Percentiles rank a stretch among this genome's conserved stretches.
These are phyloP conservation scores for Drosophila demipolita DNA, from an alignment of 2,888 invertebrate genomes.

Conservation along the genomic window DNA sequence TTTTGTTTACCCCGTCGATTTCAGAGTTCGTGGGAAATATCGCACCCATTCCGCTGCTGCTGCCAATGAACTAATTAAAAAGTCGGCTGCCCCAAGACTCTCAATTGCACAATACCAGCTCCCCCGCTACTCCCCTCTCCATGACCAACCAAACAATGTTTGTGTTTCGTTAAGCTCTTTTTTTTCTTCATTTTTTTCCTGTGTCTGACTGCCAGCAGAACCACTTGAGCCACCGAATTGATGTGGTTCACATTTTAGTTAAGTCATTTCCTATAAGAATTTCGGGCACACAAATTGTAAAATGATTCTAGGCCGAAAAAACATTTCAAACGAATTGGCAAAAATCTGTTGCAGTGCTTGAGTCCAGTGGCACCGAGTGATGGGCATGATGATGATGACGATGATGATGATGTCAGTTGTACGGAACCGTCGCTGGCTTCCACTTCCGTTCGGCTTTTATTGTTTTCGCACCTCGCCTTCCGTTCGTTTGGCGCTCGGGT, in stretches of 20 bases:
- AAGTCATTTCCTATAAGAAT: conserved; percentile 78
- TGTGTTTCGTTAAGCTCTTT: conserved; percentile 35
- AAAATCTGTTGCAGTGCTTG: conserved; percentile 51
- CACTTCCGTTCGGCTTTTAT: conserved; percentile 69
- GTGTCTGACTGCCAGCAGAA: conserved; percentile 25
- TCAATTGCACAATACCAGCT: conserved; percentile 57
- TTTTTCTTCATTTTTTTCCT: neutral
- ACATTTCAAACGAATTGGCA: conserved; percentile 69
- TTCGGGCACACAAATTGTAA: conserved; percentile 21
- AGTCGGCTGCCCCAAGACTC: conserved; percentile 45
- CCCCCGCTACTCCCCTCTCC: neutral
- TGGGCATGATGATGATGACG: neutral
- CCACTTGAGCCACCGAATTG: conserved; percentile 58
- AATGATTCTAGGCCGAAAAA: conserved; percentile 50
- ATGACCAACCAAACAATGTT: neutral
- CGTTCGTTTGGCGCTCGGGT: conserved; percentile 35
- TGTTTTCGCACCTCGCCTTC: conserved; percentile 70
- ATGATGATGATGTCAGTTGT: conserved; percentile 37
- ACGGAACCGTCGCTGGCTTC: conserved; percentile 56
- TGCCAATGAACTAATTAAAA: conserved; percentile 78
- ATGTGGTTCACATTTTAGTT: conserved; percentile 55
- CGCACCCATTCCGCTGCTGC: conserved; percentile 54
- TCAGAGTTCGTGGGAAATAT: conserved; percentile 76
- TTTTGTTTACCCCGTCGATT: conserved; percentile 67
- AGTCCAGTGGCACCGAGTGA: conserved; percentile 41